A percentile compares a stretch with the other conserved stretches of the same genome.
phyloP scores from a whole-genome alignment of 2,888 invertebrate species.

The Nephrotoma flavescens region DNA sequence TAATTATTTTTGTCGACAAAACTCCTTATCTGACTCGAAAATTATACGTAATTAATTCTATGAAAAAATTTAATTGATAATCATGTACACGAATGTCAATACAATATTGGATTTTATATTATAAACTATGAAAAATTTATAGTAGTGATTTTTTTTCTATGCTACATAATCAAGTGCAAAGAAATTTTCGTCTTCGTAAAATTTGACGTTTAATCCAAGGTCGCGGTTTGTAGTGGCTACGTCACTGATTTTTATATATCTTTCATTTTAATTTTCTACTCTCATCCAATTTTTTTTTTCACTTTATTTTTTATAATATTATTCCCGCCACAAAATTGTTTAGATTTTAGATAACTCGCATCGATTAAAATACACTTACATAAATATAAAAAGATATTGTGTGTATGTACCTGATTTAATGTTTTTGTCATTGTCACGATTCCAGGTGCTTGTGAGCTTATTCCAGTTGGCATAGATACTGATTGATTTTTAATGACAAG shows the following conservation, averaged over 20 bases:
- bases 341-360: not conserved
- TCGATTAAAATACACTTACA: not conserved
- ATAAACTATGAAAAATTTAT: not conserved
- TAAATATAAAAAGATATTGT: not conserved
- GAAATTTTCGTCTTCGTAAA: not conserved
- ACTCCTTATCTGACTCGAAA: not conserved
- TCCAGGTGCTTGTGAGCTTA: slow-evolving; percentile 41
- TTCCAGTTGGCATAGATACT: slow-evolving; percentile 37
- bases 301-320: not conserved
- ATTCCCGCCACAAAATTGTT: slow-evolving; percentile 1
- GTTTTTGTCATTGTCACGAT: slow-evolving; percentile 49
- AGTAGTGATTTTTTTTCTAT: not conserved
- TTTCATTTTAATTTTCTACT: not conserved
- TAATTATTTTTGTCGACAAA: not conserved
- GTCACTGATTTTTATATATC: not conserved
- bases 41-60: not conserved
- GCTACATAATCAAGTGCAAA: not conserved
- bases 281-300: not conserved
- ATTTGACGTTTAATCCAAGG: slow-evolving; percentile 2
- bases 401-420: slow-evolving; percentile 29
- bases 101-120: not conserved
- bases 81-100: not conserved
- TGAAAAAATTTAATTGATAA: not conserved
- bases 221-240: not conserved
- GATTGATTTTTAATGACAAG: slow-evolving; percentile 33